These are phyloP conservation scores for Decapterus maruadsi DNA, from an alignment of 2,797 vertebrate genomes.

Conservation along the genomic window DNA sequence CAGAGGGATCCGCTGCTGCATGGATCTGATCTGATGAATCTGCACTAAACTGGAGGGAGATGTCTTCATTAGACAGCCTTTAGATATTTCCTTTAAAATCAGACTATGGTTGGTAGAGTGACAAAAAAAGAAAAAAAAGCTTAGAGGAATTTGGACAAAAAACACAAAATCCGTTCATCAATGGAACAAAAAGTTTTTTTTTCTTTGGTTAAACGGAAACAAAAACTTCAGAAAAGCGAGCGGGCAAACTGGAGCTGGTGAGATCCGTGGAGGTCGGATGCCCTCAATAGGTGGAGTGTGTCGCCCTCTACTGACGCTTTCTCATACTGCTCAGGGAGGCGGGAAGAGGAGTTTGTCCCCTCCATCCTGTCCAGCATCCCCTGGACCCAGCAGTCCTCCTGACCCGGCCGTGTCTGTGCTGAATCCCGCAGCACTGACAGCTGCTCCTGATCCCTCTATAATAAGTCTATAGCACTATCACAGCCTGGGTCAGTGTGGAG, in stretches of 20 bases:
- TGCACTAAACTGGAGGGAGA: not conserved
- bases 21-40: slow-evolving; percentile 1
- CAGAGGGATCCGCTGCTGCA: not conserved
- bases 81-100: not conserved
- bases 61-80: not conserved
- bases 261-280: not conserved
- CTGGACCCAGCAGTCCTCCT: not conserved
- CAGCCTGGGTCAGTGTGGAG: not conserved
- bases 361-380: not conserved
- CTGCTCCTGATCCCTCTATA: not conserved
- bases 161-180: not conserved
- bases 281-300: slow-evolving; percentile 68
- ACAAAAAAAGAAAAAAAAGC: too few relatives aligned
- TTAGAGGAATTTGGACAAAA: too few relatives aligned
- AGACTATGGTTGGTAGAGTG: too few relatives aligned
- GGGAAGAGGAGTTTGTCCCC: not conserved
- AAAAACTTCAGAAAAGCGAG: not conserved
- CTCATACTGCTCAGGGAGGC: not conserved
- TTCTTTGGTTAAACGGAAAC: slow-evolving; percentile 7
- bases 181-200: not conserved
- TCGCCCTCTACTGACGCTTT: slow-evolving; percentile 76
- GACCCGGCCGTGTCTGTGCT: not conserved
- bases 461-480: too few relatives aligned
- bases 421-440: not conserved
- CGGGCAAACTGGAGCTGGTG: not conserved